Percentiles rank a stretch among this genome's conserved stretches.
Evolutionary conservation across 2,888 invertebrate genomes (phyloP).

Genomic region (Parnassius mnemosyne): DNA sequence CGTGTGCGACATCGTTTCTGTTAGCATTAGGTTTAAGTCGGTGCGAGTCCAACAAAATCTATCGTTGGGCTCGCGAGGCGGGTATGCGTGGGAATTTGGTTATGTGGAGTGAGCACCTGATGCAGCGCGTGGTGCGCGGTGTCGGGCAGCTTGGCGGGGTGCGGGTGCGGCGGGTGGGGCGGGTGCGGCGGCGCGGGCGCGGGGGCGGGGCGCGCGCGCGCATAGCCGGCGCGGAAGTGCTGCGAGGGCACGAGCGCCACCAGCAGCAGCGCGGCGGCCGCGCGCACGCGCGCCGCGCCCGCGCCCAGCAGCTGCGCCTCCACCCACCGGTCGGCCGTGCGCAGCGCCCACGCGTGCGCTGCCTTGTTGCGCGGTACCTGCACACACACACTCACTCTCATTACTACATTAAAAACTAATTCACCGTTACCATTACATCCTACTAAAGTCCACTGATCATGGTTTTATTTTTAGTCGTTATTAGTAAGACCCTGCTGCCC

Average conservation of each 20-base stretch:
- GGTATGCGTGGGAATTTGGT: too few relatives aligned
- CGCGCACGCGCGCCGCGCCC: slow-evolving; percentile 90
- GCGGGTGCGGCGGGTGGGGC: slow-evolving; percentile 44
- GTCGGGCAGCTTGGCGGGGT: slow-evolving; percentile 58
- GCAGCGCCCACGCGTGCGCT: slow-evolving; percentile 95
- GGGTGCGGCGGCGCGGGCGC: slow-evolving; percentile 66
- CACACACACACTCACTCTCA: not conserved
- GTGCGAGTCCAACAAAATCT: too few relatives aligned
- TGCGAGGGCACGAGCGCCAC: slow-evolving; percentile 95
- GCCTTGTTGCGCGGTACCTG: slow-evolving; percentile 91
- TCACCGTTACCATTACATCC: too few relatives aligned
- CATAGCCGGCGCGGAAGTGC: slow-evolving; percentile 93
- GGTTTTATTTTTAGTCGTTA: too few relatives aligned
- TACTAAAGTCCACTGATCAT: too few relatives aligned
- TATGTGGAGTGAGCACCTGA: slow-evolving; percentile 50
- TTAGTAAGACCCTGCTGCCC: too few relatives aligned
- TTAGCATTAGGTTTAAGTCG: too few relatives aligned
- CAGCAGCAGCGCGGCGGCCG: slow-evolving; percentile 92
- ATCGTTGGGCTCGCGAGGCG: too few relatives aligned
- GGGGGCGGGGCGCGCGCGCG: slow-evolving; percentile 78
- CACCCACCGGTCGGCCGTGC: slow-evolving; percentile 94
- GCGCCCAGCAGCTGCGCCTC: slow-evolving; percentile 93
- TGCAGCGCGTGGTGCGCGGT: slow-evolving; percentile 80
- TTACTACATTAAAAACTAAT: too few relatives aligned
- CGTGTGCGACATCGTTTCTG: too few relatives aligned